Percentiles rank a stretch among this genome's conserved stretches.
phyloP scores from a whole-genome alignment of 2,797 vertebrate genomes.

The Hydrocynus forskahlii region DNA sequence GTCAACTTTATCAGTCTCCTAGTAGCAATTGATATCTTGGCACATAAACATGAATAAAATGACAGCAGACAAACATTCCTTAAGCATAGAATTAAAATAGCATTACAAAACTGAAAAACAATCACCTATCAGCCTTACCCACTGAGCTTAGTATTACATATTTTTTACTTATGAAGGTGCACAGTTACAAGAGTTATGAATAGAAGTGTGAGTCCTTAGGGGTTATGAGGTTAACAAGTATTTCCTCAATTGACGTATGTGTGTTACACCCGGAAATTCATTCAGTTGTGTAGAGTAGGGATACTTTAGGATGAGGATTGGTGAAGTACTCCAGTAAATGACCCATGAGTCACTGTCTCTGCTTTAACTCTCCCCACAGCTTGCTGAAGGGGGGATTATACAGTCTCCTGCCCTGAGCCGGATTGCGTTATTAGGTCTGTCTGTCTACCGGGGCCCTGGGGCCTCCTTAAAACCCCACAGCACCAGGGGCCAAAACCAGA shows the following conservation, averaged over 20 bases:
- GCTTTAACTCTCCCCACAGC: slow-evolving; percentile 3
- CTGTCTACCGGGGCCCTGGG: slow-evolving; percentile 47
- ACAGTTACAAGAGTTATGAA: neutral
- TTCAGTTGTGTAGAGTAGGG: neutral
- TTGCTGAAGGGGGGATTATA: slow-evolving; percentile 50
- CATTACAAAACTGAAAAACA: too few species aligned
- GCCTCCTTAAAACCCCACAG: slow-evolving; percentile 48
- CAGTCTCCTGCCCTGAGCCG: slow-evolving; percentile 45
- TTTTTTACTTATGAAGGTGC: neutral
- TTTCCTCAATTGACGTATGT: neutral
- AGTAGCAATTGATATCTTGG: too few species aligned
- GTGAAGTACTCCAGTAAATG: slow-evolving; percentile 1
- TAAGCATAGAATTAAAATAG: too few species aligned
- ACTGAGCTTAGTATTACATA: too few species aligned
- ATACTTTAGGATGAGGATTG: neutral
- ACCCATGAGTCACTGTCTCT: slow-evolving; percentile 26
- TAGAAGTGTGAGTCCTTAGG: neutral
- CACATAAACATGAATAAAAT: too few species aligned
- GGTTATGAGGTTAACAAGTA: neutral
- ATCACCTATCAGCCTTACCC: too few species aligned
- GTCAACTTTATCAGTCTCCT: too few species aligned
- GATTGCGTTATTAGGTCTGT: slow-evolving; percentile 50
- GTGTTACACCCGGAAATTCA: neutral
- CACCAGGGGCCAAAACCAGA: slow-evolving; percentile 30
- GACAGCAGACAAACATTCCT: too few species aligned